Conservation (phyloP, 2,797 vertebrate genomes). For the Craterocephalus amniculus region DNA sequence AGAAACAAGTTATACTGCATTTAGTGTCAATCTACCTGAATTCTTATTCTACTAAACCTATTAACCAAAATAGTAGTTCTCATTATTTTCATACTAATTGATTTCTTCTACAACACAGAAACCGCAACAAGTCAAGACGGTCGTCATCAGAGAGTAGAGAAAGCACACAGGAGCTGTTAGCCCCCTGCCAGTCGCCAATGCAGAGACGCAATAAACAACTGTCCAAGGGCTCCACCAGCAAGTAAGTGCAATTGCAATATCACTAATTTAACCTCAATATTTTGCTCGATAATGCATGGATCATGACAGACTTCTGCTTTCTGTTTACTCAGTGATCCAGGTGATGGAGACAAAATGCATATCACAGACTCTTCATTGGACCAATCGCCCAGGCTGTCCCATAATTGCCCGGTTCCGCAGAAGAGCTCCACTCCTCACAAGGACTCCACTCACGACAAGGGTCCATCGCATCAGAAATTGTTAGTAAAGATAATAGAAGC, state of each 20-base stretch:
- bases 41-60: not conserved
- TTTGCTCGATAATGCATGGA: not conserved
- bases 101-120: slow-evolving; percentile 23
- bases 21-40: not conserved
- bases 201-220: not conserved
- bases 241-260: slow-evolving; percentile 35
- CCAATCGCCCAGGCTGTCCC: not conserved
- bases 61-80: not conserved
- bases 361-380: slow-evolving; percentile 46
- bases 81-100: not conserved
- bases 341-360: not conserved
- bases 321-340: slow-evolving; percentile 35
- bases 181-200: slow-evolving; percentile 2
- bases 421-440: slow-evolving; percentile 69
- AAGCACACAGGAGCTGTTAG: slow-evolving; percentile 5
- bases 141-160: slow-evolving; percentile 13
- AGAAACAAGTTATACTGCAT: not conserved
- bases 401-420: not conserved
- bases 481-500: slow-evolving; percentile 22
- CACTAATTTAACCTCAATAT: not conserved
- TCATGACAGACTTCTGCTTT: not conserved
- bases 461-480: slow-evolving; percentile 39
- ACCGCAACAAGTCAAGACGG: not conserved
- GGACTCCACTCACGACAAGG: not conserved
- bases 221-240: not conserved